A percentile compares a stretch with the other conserved stretches of the same genome.
Evolutionary conservation across 2,888 invertebrate genomes (phyloP).

Genomic region (Ellobium chinense): DNA sequence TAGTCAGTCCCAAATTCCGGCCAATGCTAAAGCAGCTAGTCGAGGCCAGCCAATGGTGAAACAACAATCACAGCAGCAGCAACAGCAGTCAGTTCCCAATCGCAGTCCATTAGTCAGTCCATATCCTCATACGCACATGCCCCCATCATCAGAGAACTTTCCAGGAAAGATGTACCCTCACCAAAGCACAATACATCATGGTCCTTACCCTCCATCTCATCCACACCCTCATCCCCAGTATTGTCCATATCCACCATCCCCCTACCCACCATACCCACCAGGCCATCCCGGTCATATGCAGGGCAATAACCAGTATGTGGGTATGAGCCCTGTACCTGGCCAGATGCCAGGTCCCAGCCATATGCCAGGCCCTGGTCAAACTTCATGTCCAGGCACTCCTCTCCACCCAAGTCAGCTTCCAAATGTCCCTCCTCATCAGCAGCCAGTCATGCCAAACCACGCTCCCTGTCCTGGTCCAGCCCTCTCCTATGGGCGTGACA

Average conservation of each 20-base stretch:
- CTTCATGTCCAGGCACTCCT: background rate
- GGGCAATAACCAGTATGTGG: background rate
- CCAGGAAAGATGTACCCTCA: constrained; percentile 11
- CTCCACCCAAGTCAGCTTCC: constrained; percentile 1
- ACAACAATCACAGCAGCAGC: constrained; percentile 53
- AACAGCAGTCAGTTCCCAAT: constrained; percentile 30
- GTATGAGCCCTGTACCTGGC: background rate
- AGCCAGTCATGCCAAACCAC: constrained; percentile 9
- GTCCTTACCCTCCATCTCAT: constrained; percentile 18
- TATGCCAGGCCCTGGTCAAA: background rate
- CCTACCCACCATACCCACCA: constrained; percentile 13
- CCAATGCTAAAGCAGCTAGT: constrained; percentile 68
- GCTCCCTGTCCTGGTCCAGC: constrained; percentile 14
- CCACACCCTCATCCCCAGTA: constrained; percentile 11
- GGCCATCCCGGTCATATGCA: constrained; percentile 7
- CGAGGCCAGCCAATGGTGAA: constrained; percentile 62
- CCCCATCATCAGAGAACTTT: constrained; percentile 5
- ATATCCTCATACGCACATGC: background rate
- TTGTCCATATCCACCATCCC: constrained; percentile 25
- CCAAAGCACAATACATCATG: constrained; percentile 13
- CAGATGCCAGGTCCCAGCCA: background rate
- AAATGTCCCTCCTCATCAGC: constrained; percentile 15
- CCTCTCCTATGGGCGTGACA: background rate
- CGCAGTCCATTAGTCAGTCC: constrained; percentile 24
- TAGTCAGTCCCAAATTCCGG: constrained; percentile 76